phyloP scores from a whole-genome alignment of 2,113 vertebrate genomes.

The Oceanodroma tethys region DNA sequence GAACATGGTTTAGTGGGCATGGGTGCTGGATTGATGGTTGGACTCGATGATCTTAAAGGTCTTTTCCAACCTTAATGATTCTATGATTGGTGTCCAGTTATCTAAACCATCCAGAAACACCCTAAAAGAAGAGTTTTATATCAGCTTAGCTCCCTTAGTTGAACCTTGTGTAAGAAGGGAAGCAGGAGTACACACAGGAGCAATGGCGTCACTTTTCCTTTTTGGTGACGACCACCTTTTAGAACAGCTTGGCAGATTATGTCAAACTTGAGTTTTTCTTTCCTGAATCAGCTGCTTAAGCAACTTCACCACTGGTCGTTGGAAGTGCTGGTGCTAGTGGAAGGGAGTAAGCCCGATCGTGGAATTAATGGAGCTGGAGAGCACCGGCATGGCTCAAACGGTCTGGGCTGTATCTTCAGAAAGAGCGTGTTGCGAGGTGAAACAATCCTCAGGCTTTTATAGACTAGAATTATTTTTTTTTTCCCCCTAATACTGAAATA shows the following conservation, averaged over 20 bases:
- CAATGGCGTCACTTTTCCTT: neutral
- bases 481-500: neutral
- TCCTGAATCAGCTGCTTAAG: neutral
- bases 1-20: too few relatives aligned
- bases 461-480: neutral
- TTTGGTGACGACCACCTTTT: neutral
- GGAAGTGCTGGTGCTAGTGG: rapidly evolving
- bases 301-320: rapidly evolving
- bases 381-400: neutral
- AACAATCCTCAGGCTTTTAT: neutral
- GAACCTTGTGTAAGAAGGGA: neutral
- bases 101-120: neutral
- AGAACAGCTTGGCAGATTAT: neutral
- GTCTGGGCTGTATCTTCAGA: neutral
- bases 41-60: too few relatives aligned
- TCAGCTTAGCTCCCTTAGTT: neutral
- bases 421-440: neutral
- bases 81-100: neutral
- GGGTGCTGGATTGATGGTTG: too few relatives aligned
- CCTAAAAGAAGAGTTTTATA: neutral
- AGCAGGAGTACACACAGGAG: neutral
- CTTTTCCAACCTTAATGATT: too few relatives aligned
- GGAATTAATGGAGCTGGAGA: neutral
- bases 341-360: rapidly evolving
- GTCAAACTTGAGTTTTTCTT: neutral